phyloP scores from a whole-genome alignment of 2,888 invertebrate genomes.

The Gymnoscelis rufifasciata region DNA sequence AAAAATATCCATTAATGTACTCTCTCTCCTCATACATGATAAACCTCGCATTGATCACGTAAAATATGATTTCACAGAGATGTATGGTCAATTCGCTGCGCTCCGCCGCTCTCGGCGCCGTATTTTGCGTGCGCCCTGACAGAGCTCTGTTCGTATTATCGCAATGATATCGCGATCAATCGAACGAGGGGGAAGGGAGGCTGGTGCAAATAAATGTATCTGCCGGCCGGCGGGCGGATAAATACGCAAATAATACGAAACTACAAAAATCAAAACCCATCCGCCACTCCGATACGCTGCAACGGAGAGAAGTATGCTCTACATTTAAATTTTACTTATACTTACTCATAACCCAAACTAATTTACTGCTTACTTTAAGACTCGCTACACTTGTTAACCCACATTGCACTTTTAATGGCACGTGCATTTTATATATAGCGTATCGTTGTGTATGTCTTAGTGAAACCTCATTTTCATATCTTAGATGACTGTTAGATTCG shows the following conservation, averaged over 20 bases:
- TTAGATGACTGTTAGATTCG: no score
- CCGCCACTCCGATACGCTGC: constrained; percentile 64
- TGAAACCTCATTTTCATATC: no score
- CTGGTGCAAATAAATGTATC: constrained; percentile 77
- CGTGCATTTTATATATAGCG: no score
- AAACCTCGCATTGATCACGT: constrained; percentile 2
- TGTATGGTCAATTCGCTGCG: constrained; percentile 28
- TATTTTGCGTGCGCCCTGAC: constrained; percentile 57
- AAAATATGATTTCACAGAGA: constrained; percentile 17
- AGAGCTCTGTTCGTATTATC: constrained; percentile 71
- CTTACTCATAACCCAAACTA: no score
- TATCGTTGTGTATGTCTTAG: no score
- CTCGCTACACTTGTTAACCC: no score
- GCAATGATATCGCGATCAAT: constrained; percentile 80
- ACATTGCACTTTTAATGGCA: no score
- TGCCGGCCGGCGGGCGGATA: constrained; percentile 75
- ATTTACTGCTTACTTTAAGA: no score
- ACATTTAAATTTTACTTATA: constrained; percentile 30
- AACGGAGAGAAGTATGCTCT: constrained; percentile 44
- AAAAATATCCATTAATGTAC: no score
- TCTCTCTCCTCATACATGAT: no score
- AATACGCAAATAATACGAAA: constrained; percentile 73
- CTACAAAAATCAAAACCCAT: constrained; percentile 80
- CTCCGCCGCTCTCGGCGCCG: constrained; percentile 46
- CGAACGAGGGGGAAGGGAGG: constrained; percentile 52